Evolutionary conservation across 2,888 invertebrate species (phyloP).

Genomic region (Pandemis cinnamomeana): DNA sequence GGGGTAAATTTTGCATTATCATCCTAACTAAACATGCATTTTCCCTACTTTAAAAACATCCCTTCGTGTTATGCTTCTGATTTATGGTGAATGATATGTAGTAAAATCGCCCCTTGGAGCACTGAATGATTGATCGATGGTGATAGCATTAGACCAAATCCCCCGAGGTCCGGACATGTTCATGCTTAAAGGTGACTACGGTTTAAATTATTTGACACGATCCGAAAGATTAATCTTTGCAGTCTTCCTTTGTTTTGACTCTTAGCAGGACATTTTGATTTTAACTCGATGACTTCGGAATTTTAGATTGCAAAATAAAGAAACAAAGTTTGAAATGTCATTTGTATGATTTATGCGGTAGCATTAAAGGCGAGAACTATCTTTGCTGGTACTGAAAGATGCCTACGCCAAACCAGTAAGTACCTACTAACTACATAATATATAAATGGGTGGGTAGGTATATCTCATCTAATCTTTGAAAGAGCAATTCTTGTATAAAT

Average conservation of each 20-base stretch:
- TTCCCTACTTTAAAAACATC: constrained; percentile 53
- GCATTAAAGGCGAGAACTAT: too few relatives aligned
- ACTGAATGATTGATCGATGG: constrained; percentile 46
- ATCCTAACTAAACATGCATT: constrained; percentile 53
- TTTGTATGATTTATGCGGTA: constrained; percentile 22
- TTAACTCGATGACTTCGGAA: background rate
- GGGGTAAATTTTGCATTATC: constrained; percentile 52
- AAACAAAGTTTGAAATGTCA: constrained; percentile 7
- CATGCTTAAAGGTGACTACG: constrained; percentile 26
- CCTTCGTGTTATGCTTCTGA: constrained; percentile 52
- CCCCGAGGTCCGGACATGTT: constrained; percentile 30
- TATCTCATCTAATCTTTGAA: too few relatives aligned
- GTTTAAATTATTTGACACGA: constrained; percentile 22
- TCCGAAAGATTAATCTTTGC: constrained; percentile 15
- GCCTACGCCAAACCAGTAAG: too few relatives aligned
- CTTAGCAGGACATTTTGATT: background rate
- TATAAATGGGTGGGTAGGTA: too few relatives aligned
- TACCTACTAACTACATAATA: too few relatives aligned
- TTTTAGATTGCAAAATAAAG: constrained; percentile 2
- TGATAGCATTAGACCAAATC: constrained; percentile 32
- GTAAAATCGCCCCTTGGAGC: constrained; percentile 50
- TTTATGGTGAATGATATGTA: constrained; percentile 54
- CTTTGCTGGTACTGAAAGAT: too few relatives aligned
- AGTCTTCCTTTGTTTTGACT: background rate
- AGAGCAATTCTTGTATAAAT: too few relatives aligned